Base-by-base conservation (phyloP, 2,797 vertebrate species). In the Sylvilagus floridanus region DNA sequence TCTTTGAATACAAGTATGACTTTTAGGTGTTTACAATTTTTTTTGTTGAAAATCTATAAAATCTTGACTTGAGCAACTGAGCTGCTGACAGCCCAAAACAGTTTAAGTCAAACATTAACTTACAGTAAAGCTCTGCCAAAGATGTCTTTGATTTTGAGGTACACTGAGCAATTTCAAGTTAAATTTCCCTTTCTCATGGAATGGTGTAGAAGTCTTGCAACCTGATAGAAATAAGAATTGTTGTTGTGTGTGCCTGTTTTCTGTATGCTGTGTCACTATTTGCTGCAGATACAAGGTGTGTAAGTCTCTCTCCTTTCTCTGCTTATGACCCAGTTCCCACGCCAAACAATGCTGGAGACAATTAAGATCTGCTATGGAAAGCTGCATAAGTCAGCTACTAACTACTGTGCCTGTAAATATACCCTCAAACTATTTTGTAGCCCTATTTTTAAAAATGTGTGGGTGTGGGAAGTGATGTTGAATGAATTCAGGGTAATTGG, bases 391-490 rank as follows among this genome's bases (percentile, higher is more conserved):
- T 78, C 77, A 65, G 42, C 65, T 93, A 84, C 75, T 96, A 88
- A 94, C 78, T 91, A 79, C 91, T 79, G 7, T 78, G 35, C 95
- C 91, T 86, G 19, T 96, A 95, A 93, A 84, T 88, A 81, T 77
- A 77, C 14, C 83, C 57, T 87, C 28, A 92, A 96, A 95, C 62
- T 87, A 35, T 95, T 92, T 91, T 91, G 60, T 87, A 95, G 90
- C 82, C 63, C 30, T 96, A 54, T 96, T 97, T 97, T 96, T 26
- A 95, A 96, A 96, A 95, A 50, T 60, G 13, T 90, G 90, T 90
- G 76, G 76, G 63, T 95, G 68, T 96, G 85, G 52, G 88, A 96
- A 92, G 86, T 97, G 76, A 95, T 96, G 82, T 54, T 96, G 90
- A 96, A 90, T 97, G 94, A 96, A 93, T 77, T 93, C 90, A 89